These are phyloP conservation scores for Crocidura indochinensis DNA, from an alignment of 2,797 vertebrate species.

Conservation along the genomic window DNA sequence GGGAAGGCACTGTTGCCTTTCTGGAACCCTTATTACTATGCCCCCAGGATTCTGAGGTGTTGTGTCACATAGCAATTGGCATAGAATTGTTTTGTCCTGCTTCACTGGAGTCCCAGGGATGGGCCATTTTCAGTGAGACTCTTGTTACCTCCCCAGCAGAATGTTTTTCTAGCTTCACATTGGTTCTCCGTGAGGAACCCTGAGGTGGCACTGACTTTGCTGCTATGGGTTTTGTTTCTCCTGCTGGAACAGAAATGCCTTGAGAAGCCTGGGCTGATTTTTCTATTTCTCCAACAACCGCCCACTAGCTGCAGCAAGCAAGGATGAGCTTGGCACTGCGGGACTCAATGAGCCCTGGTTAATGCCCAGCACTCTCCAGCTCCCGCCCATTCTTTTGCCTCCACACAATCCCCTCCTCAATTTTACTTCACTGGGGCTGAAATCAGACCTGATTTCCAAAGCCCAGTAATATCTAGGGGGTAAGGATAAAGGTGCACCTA, in stretches of 20 bases:
- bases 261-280: constrained; percentile 18
- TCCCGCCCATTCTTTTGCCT: neutral
- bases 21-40: neutral
- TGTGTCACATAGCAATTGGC: neutral
- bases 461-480: neutral
- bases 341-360: neutral
- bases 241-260: constrained; percentile 11
- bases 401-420: neutral
- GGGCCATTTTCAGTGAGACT: neutral
- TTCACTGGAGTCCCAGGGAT: neutral
- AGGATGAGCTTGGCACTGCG: fast-evolving
- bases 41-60: neutral
- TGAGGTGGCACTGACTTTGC: neutral
- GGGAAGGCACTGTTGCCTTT: neutral
- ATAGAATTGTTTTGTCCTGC: neutral
- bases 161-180: neutral
- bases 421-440: neutral
- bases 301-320: neutral
- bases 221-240: neutral
- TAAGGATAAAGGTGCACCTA: neutral
- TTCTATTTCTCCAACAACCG: neutral
- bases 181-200: neutral
- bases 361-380: neutral
- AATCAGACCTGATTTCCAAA: neutral
- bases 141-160: neutral